Conservation (phyloP, 2,888 invertebrate species). For the Chromoteleia sp. region DNA sequence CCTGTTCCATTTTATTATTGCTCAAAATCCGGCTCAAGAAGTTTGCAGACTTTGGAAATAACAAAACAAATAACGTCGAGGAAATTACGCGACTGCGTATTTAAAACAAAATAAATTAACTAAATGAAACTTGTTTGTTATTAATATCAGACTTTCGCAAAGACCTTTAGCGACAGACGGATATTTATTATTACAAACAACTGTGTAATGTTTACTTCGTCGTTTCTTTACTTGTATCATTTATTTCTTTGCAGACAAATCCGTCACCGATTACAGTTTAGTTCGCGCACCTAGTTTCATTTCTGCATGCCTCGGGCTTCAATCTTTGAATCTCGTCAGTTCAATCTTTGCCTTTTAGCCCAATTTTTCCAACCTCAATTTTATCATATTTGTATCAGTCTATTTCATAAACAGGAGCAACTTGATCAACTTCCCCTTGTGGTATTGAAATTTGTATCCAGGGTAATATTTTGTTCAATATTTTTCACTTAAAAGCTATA, state of each 20-base stretch:
- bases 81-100: background rate
- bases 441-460: background rate
- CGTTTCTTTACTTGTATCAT: background rate
- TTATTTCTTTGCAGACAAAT: slow-evolving; percentile 9
- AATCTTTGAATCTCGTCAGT: slow-evolving; percentile 39
- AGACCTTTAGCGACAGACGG: background rate
- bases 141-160: background rate
- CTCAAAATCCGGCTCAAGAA: too few species aligned
- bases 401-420: slow-evolving; percentile 19
- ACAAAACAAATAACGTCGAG: background rate
- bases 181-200: background rate
- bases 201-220: background rate
- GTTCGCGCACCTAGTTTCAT: slow-evolving; percentile 12
- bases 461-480: slow-evolving; percentile 14
- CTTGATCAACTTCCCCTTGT: slow-evolving; percentile 19
- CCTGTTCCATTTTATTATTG: too few species aligned
- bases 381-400: slow-evolving; percentile 27
- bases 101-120: slow-evolving; percentile 8
- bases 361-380: slow-evolving; percentile 38
- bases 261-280: slow-evolving; percentile 2
- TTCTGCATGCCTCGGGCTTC: slow-evolving; percentile 30
- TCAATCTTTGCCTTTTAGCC: slow-evolving; percentile 33
- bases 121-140: background rate
- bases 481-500: background rate
- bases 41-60: background rate